Evolutionary conservation across 2,797 vertebrate species (phyloP), one percentile per base, ranked within the genome.

Genomic region (Danionella dracula): DNA sequence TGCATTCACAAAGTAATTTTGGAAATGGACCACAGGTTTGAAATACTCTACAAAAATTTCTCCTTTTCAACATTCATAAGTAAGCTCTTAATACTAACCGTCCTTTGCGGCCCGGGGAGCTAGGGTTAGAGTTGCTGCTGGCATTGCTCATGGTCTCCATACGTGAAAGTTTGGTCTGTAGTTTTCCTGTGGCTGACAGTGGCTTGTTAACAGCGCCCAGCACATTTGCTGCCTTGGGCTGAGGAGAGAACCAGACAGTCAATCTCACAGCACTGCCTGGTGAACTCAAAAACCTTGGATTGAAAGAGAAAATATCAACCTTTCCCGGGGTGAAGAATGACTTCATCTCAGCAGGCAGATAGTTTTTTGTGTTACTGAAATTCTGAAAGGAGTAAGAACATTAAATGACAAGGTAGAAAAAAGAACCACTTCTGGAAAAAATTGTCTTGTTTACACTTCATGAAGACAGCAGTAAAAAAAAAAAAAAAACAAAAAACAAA

Each of bases 331-430:
- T 94, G 77, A 99, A 98, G 85, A 99, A 96, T 0, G 93, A 85
- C 81, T 99, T 99, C 94, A 99, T 96, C 89, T 99, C 97, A 27
- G 94, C 87, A 73, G 97, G 96, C 78, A 99, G 92, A 48, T 94
- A 99, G 81, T 96, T 97, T 91, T 99, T 99, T 79, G 94, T 95
- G 87, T 99, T 99, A 87, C 90, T 99, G 84, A 97, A 96, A 83
- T 98, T 98, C 97, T 99, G 85, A 32, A 85, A 78, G 5, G 4
- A 67, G 15, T 1, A 7, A 27, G 46, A 27, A 54, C 20, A 16
- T 64, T 34, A 31, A 35, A 16, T 35, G 23, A 69, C 2, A 0
- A 11, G 10, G n/a, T 5, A 4, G 35, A 3, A 20, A 38, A 50
- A 38, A 20, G 31, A 31, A n/a, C 10, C 0, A 17, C 23, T 31